A percentile compares a stretch with the other conserved stretches of the same genome.
Conservation (phyloP, 1,140 invertebrate species). For the Drosophila tristis region DNA sequence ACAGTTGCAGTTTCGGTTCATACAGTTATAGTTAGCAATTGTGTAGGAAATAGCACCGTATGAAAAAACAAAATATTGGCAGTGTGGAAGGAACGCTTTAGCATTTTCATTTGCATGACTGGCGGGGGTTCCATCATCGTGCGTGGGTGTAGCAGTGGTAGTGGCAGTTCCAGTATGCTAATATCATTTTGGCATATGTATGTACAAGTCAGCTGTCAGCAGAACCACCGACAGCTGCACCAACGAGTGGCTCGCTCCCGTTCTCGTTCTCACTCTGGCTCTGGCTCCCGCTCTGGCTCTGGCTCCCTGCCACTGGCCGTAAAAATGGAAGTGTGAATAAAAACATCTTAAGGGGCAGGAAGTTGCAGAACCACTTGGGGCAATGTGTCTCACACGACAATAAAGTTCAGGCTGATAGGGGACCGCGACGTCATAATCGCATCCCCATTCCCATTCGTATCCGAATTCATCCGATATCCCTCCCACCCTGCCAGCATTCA, state of each 20-base stretch:
- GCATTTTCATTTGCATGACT: constrained; percentile 44
- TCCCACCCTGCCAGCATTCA: constrained; percentile 1
- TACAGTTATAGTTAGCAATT: constrained; percentile 25
- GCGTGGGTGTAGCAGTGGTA: neutral
- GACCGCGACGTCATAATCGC: constrained; percentile 22
- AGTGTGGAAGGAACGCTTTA: neutral
- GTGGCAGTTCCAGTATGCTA: constrained; percentile 12
- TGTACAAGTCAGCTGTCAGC: constrained; percentile 37
- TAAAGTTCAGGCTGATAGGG: constrained; percentile 26
- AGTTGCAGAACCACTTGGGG: constrained; percentile 28
- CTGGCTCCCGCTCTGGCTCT: too few species aligned
- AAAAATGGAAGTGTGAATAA: constrained; percentile 57
- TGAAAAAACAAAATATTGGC: constrained; percentile 58
- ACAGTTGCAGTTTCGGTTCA: too few species aligned
- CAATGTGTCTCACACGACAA: constrained; percentile 35
- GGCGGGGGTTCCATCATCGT: constrained; percentile 28
- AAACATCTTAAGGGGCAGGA: constrained; percentile 36
- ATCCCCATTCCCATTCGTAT: constrained; percentile 2
- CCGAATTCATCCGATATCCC: neutral
- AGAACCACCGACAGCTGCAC: constrained; percentile 23
- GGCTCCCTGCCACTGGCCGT: constrained; percentile 33
- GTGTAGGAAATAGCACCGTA: constrained; percentile 37
- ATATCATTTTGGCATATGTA: constrained; percentile 51
- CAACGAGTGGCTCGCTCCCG: constrained; percentile 20
- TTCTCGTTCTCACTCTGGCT: neutral